Conservation (phyloP, 2,888 invertebrate genomes). For the Dascillus cervinus region DNA sequence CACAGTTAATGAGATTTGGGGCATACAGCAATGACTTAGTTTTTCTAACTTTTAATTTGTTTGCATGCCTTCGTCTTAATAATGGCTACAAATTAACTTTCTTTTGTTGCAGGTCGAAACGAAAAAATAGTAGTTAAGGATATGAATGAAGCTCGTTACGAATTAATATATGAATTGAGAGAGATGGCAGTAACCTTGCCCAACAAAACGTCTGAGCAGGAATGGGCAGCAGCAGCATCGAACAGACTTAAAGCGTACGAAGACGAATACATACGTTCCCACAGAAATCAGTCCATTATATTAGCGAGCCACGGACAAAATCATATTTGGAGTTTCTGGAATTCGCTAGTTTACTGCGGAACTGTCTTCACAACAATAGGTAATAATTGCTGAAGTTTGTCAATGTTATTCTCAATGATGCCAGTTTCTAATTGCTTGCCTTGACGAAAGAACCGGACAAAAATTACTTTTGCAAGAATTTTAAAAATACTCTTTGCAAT, state of each 20-base stretch:
- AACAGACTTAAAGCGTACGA: slow-evolving; percentile 50
- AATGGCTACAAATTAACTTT: too few relatives aligned
- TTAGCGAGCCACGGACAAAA: slow-evolving; percentile 36
- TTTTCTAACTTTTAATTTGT: too few relatives aligned
- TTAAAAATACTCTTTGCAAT: too few relatives aligned
- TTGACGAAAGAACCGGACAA: too few relatives aligned
- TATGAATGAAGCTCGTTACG: slow-evolving; percentile 27
- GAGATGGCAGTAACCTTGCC: slow-evolving; percentile 29
- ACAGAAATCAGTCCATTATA: slow-evolving; percentile 28
- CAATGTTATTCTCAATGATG: too few relatives aligned
- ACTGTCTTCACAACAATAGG: slow-evolving; percentile 88
- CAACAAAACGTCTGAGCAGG: slow-evolving; percentile 27
- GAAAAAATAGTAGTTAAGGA: slow-evolving; percentile 31
- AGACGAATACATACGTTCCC: slow-evolving; percentile 33
- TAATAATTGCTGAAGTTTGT: slow-evolving; percentile 40
- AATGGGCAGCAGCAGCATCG: slow-evolving; percentile 47
- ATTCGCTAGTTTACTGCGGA: slow-evolving; percentile 78
- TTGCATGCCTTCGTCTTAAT: too few relatives aligned
- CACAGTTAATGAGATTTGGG: too few relatives aligned
- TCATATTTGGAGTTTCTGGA: slow-evolving; percentile 77
- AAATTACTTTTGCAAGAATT: too few relatives aligned
- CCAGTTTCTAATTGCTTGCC: too few relatives aligned
- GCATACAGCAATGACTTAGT: too few relatives aligned
- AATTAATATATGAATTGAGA: slow-evolving; percentile 29
- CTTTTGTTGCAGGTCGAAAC: slow-evolving; percentile 19